These are phyloP conservation scores for Gryon sp. DNA, from an alignment of 1,140 invertebrate genomes.

Conservation along the genomic window DNA sequence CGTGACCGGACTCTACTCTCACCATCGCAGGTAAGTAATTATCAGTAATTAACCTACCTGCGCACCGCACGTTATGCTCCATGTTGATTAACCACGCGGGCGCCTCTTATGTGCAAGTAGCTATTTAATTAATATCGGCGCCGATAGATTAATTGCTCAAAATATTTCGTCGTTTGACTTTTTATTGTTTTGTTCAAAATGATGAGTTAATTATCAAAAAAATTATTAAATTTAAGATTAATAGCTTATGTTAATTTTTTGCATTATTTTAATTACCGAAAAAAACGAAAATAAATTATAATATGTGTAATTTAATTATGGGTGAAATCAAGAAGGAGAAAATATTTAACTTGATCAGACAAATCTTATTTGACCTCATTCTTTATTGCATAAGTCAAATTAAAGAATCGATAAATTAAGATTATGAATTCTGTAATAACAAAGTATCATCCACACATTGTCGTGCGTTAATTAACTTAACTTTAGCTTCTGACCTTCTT, in stretches of 20 bases:
- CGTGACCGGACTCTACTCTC: constrained; percentile 98
- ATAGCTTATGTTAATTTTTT: no score
- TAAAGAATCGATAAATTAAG: not conserved
- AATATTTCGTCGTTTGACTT: no score
- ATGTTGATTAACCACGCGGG: constrained; percentile 58
- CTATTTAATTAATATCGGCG: constrained; percentile 56
- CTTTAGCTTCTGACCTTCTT: constrained; percentile 17
- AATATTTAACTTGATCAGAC: no score
- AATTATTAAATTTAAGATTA: no score
- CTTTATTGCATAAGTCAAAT: no score
- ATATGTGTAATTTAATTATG: no score
- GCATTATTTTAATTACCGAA: no score
- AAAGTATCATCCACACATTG: constrained; percentile 2
- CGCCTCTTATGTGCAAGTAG: constrained; percentile 41
- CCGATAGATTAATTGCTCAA: constrained; percentile 31
- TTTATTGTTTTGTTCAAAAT: no score
- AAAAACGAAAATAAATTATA: no score
- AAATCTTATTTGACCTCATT: no score
- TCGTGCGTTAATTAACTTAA: constrained; percentile 10
- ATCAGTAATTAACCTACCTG: constrained; percentile 71
- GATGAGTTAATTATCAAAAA: no score
- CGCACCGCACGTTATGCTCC: constrained; percentile 59
- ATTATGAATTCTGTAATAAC: not conserved
- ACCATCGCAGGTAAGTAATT: constrained; percentile 95
- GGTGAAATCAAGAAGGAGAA: no score